A percentile compares a stretch with the other conserved stretches of the same genome.
Evolutionary conservation across 2,113 vertebrate genomes (phyloP).

Genomic region (Colinus virginianus): DNA sequence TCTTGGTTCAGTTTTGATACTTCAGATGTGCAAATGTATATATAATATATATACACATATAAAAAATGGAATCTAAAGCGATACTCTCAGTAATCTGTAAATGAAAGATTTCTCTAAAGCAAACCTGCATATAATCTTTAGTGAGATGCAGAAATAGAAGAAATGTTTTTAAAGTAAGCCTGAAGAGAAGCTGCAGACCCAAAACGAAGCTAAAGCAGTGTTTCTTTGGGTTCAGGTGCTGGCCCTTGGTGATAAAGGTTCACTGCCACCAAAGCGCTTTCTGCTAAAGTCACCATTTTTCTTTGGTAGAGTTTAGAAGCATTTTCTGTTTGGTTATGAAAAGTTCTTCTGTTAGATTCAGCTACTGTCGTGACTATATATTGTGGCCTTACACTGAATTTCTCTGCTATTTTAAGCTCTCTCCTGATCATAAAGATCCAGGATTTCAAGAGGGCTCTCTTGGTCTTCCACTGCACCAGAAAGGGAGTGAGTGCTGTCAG

Average conservation of each 20-base stretch:
- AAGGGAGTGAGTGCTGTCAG: slow-evolving; percentile 53
- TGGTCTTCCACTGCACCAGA: slow-evolving; percentile 55
- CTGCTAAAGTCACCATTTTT: slow-evolving; percentile 72
- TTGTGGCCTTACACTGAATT: slow-evolving; percentile 57
- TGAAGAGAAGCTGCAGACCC: slow-evolving; percentile 79
- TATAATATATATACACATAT: slow-evolving; percentile 18
- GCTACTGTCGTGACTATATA: slow-evolving; percentile 38
- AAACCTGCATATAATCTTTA: slow-evolving; percentile 58
- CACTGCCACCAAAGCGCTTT: slow-evolving; percentile 56
- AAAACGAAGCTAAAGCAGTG: slow-evolving; percentile 76
- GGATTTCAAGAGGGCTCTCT: slow-evolving; percentile 38
- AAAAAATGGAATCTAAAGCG: slow-evolving; percentile 70
- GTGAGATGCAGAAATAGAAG: slow-evolving; percentile 46
- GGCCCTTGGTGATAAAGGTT: slow-evolving; percentile 63
- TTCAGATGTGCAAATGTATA: slow-evolving; percentile 76
- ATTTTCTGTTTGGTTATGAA: slow-evolving; percentile 59
- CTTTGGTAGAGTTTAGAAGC: slow-evolving; percentile 44
- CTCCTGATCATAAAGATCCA: slow-evolving; percentile 54
- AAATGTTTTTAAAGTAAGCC: slow-evolving; percentile 61
- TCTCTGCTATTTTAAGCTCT: slow-evolving; percentile 40
- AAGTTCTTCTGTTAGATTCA: slow-evolving; percentile 56
- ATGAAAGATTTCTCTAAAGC: slow-evolving; percentile 62
- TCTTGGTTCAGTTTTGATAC: slow-evolving; percentile 77
- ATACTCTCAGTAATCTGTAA: slow-evolving; percentile 74
- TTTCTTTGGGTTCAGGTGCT: slow-evolving; percentile 70